Evolutionary conservation across 2,888 invertebrate genomes (phyloP).

Genomic region (Dicyrtomina minuta): DNA sequence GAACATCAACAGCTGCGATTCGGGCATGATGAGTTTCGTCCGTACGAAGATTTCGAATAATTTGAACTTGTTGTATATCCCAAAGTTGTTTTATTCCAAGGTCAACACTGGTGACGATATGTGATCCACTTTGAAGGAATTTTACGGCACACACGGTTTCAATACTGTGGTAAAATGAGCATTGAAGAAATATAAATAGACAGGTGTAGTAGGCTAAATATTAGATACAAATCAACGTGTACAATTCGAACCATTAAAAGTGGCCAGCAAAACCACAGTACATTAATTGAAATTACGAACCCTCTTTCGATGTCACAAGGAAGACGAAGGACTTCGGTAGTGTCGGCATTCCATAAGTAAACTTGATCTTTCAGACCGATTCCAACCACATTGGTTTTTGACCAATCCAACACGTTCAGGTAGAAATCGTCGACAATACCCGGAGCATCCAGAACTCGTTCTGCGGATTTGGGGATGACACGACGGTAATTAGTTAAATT

Average conservation of each 20-base stretch:
- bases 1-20: conserved; percentile 90
- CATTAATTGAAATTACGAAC: conserved; percentile 15
- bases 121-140: conserved; percentile 84
- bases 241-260: no score
- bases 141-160: conserved; percentile 68
- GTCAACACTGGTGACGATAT: conserved; percentile 85
- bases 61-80: conserved; percentile 79
- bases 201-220: no score
- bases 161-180: conserved; percentile 39
- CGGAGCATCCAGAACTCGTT: conserved; percentile 95
- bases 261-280: not conserved
- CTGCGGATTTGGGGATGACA: conserved; percentile 88
- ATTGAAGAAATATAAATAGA: no score
- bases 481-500: conserved; percentile 61
- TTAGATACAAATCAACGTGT: no score
- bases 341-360: conserved; percentile 90
- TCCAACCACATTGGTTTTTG: conserved; percentile 83
- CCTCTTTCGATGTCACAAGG: conserved; percentile 46
- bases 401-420: conserved; percentile 95
- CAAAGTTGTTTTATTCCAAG: conserved; percentile 82
- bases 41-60: conserved; percentile 78
- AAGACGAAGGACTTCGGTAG: conserved; percentile 72
- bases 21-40: conserved; percentile 71
- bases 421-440: conserved; percentile 97
- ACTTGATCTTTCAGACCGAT: conserved; percentile 84